Evolutionary conservation across 2,113 vertebrate species (phyloP).

Genomic region (Zapornia atra): DNA sequence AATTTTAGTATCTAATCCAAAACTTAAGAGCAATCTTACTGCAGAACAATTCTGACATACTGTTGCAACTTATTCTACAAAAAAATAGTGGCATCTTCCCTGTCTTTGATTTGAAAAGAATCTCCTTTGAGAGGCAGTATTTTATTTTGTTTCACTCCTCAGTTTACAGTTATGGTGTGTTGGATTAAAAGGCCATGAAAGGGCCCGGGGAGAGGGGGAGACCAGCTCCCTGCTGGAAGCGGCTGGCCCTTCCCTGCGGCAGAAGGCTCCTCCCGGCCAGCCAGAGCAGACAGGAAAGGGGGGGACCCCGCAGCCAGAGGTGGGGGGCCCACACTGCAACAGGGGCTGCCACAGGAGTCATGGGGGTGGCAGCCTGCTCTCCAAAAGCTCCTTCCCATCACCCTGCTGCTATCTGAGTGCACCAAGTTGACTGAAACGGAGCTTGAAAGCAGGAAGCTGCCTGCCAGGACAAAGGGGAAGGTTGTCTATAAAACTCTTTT

Average conservation of each 20-base stretch:
- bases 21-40: neutral
- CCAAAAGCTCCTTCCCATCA: neutral
- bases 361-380: accelerated
- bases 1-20: neutral
- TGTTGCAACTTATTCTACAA: neutral
- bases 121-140: neutral
- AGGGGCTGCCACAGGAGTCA: neutral
- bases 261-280: neutral
- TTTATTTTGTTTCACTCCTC: neutral
- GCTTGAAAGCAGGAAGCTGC: constrained; percentile 24
- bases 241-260: neutral
- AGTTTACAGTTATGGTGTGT: neutral
- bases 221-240: neutral
- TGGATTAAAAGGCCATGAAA: neutral
- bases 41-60: neutral
- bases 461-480: constrained; percentile 11
- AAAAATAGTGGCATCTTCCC: neutral
- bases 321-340: accelerated
- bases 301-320: neutral
- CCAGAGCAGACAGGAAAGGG: neutral
- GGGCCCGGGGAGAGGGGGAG: neutral
- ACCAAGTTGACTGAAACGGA: neutral
- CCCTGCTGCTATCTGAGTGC: neutral
- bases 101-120: neutral
- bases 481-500: neutral